A percentile compares a stretch with the other conserved stretches of the same genome.
phyloP scores from a whole-genome alignment of 2,888 invertebrate genomes.

The Latheticus oryzae region DNA sequence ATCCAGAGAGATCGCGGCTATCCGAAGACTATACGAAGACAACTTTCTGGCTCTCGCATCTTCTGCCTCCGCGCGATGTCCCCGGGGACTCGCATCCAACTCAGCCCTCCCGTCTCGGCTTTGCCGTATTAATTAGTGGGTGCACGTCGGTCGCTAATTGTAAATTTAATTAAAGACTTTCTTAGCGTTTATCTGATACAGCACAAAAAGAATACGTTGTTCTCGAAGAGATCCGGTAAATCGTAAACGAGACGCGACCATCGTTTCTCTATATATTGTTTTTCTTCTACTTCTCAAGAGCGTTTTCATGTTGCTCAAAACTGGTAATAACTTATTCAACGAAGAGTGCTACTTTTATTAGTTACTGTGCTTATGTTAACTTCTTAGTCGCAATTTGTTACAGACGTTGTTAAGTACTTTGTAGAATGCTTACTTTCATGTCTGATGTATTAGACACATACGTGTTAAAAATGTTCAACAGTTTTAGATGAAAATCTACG shows the following conservation, averaged over 20 bases:
- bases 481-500: too few species aligned
- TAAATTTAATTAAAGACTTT: constrained; percentile 65
- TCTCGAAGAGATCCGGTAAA: constrained; percentile 50
- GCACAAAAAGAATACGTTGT: constrained; percentile 59
- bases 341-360: constrained; percentile 2
- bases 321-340: constrained; percentile 14
- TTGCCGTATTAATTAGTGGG: constrained; percentile 64
- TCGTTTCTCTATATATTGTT: too few species aligned
- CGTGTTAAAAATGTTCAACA: too few species aligned
- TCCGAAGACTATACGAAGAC: constrained; percentile 39
- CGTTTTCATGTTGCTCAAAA: constrained; percentile 20
- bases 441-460: too few species aligned
- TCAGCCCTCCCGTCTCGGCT: constrained; percentile 42
- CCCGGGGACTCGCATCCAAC: too few species aligned
- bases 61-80: constrained; percentile 35
- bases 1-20: constrained; percentile 52
- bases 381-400: too few species aligned
- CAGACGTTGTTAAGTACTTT: too few species aligned
- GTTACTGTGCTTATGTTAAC: too few species aligned
- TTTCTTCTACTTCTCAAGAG: constrained; percentile 7
- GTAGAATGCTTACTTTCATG: too few species aligned
- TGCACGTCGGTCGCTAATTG: constrained; percentile 64
- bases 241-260: constrained; percentile 12
- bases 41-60: constrained; percentile 32
- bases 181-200: constrained; percentile 60